Percentiles rank a stretch among this genome's conserved stretches.
These are phyloP conservation scores for Callaeas wilsoni DNA, from an alignment of 2,113 vertebrate genomes.

Conservation along the genomic window DNA sequence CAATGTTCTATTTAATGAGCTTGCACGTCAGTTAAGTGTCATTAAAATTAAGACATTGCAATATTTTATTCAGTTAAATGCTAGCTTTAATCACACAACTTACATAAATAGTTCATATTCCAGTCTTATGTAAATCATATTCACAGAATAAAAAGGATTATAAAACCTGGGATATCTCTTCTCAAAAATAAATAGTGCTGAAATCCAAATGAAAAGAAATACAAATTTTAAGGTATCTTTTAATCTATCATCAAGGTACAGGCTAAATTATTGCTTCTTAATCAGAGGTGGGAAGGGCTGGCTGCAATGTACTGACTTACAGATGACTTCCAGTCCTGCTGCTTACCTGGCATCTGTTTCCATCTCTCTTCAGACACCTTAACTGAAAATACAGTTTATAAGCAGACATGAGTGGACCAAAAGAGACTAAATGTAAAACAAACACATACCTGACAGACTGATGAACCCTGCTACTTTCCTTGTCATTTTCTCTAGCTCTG, in stretches of 20 bases:
- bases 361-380: slow-evolving; percentile 51
- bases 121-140: fast-evolving
- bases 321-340: neutral
- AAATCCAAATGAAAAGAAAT: neutral
- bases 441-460: neutral
- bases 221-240: neutral
- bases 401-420: neutral
- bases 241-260: neutral
- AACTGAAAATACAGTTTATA: slow-evolving; percentile 46
- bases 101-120: neutral
- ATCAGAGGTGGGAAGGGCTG: neutral
- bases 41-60: neutral
- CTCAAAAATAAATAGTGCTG: neutral
- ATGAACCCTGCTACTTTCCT: neutral
- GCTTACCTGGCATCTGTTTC: slow-evolving; percentile 59
- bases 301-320: neutral
- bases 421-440: neutral
- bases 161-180: neutral
- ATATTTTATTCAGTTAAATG: neutral
- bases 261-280: neutral
- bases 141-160: neutral
- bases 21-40: neutral
- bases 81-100: neutral
- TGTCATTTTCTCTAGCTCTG: neutral
- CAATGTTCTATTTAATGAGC: neutral